A percentile compares a stretch with the other conserved stretches of the same genome.
Evolutionary conservation across 2,113 vertebrate genomes (phyloP).

Genomic region (Ploceus nigricollis): DNA sequence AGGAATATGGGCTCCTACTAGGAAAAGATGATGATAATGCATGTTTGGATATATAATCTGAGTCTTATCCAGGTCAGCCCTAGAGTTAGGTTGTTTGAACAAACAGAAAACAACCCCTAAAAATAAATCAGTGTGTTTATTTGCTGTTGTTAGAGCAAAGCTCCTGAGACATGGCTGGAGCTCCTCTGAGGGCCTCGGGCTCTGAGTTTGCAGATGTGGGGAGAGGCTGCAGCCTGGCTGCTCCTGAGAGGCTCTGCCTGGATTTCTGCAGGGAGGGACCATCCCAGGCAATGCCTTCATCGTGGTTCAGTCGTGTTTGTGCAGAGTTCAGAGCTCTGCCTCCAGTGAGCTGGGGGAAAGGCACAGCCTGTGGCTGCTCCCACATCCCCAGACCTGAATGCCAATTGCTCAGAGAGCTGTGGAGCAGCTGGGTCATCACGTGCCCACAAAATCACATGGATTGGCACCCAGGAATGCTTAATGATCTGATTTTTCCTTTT

Average conservation of each 20-base stretch:
- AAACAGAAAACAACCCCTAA: background rate
- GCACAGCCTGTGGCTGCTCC: background rate
- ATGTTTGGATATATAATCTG: background rate
- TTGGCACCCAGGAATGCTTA: background rate
- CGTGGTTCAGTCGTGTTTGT: fast-evolving
- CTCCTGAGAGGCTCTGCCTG: background rate
- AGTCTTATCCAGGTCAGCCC: background rate
- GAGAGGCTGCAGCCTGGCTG: background rate
- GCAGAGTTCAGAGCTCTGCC: background rate
- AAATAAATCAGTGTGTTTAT: background rate
- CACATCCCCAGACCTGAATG: background rate
- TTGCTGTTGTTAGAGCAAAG: background rate
- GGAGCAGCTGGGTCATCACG: background rate
- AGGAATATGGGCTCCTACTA: background rate
- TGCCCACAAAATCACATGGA: background rate
- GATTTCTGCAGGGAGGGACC: background rate
- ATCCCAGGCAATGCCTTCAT: fast-evolving
- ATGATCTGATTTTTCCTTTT: background rate
- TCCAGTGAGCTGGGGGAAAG: background rate
- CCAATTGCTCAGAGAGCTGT: background rate
- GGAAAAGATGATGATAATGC: background rate
- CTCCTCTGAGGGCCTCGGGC: background rate
- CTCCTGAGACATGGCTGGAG: background rate
- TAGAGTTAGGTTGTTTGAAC: background rate
- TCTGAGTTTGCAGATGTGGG: background rate